phyloP scores from a whole-genome alignment of 2,113 vertebrate species.

The Mionectes macconnelli region DNA sequence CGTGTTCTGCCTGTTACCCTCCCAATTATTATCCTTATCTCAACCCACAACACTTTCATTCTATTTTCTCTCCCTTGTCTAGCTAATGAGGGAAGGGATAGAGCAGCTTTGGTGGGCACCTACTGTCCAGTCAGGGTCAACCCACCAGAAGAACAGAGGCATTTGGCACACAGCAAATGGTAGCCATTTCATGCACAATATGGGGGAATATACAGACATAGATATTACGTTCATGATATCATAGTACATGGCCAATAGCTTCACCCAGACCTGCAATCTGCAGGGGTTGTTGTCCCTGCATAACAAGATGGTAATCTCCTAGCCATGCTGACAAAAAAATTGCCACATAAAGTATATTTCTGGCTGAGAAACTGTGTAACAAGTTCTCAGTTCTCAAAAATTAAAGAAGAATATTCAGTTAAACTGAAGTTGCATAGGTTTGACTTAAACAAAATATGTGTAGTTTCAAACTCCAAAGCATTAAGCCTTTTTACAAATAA shows the following conservation, averaged over 20 bases:
- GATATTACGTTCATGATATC: no score
- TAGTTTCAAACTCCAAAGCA: neutral
- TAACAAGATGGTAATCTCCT: neutral
- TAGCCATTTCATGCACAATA: neutral
- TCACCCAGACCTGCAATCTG: neutral
- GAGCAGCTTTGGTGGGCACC: neutral
- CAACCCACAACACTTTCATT: neutral
- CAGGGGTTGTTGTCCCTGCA: neutral
- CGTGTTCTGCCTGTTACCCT: neutral
- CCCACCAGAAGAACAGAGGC: neutral
- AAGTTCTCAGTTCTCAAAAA: neutral
- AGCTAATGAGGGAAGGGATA: neutral
- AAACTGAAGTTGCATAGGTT: neutral
- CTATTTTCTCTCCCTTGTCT: neutral
- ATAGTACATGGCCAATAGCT: neutral
- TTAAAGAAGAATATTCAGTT: neutral
- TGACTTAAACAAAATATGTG: neutral
- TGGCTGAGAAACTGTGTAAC: neutral
- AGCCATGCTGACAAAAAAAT: neutral
- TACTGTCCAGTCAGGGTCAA: neutral
- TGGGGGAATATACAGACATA: no score
- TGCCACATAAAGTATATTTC: neutral
- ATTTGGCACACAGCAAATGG: neutral
- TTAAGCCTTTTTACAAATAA: neutral
- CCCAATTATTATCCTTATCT: neutral